phyloP scores from a whole-genome alignment of 2,797 vertebrate genomes.

The Karalla daura region DNA sequence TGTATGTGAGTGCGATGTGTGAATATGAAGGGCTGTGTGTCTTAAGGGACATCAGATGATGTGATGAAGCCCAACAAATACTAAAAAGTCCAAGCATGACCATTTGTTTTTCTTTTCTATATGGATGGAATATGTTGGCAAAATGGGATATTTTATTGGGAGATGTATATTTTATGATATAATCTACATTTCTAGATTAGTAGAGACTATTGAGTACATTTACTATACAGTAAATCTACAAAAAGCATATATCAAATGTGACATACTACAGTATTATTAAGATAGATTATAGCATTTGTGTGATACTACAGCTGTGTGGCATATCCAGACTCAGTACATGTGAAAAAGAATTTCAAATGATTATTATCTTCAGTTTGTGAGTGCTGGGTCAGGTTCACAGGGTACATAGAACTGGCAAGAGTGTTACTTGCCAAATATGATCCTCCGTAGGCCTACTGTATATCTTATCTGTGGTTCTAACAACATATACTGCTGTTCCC shows the following conservation, averaged over 20 bases:
- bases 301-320: constrained; percentile 75
- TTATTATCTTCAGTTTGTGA: constrained; percentile 67
- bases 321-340: constrained; percentile 76
- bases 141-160: constrained; percentile 83
- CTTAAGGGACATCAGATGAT: constrained; percentile 13
- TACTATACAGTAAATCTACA: constrained; percentile 79
- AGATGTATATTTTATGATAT: constrained; percentile 89
- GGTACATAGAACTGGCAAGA: constrained; percentile 77
- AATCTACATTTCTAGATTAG: constrained; percentile 86
- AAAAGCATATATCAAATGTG: constrained; percentile 80
- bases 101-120: constrained; percentile 59
- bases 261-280: constrained; percentile 78
- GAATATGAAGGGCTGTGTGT: constrained; percentile 47
- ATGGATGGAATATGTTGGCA: constrained; percentile 67
- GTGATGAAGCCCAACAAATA: constrained; percentile 41
- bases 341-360: constrained; percentile 63
- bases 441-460: constrained; percentile 68
- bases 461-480: constrained; percentile 75
- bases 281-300: constrained; percentile 80
- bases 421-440: constrained; percentile 69
- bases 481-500: constrained; percentile 70
- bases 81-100: constrained; percentile 68
- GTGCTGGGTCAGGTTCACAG: constrained; percentile 80
- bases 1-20: constrained; percentile 26
- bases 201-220: constrained; percentile 76